These are phyloP conservation scores for Platyura marginata DNA, from an alignment of 1,140 invertebrate genomes.

Conservation along the genomic window DNA sequence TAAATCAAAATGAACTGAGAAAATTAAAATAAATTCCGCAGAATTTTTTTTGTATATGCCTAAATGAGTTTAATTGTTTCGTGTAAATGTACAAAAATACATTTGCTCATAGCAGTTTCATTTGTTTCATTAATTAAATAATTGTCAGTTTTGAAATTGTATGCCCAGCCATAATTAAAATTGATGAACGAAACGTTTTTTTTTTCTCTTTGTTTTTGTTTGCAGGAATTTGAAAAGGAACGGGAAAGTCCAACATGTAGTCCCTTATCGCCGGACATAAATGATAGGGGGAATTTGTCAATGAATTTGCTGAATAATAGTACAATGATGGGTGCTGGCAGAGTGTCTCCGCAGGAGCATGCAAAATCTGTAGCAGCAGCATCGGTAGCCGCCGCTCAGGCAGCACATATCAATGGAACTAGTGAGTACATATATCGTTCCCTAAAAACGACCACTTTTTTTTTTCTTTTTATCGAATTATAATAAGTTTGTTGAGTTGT, in stretches of 20 bases:
- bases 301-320: too few species aligned
- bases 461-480: not conserved
- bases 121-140: not conserved
- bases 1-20: not conserved
- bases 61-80: not conserved
- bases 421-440: constrained; percentile 37
- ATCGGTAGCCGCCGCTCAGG: constrained; percentile 15
- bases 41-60: not conserved
- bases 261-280: not conserved
- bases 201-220: not conserved
- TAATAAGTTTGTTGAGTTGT: too few species aligned
- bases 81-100: not conserved
- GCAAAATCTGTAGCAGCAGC: constrained; percentile 20
- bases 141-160: not conserved
- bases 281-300: not conserved
- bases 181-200: not conserved
- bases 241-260: not conserved
- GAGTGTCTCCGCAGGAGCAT: not conserved
- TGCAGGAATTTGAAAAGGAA: not conserved
- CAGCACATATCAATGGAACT: constrained; percentile 44
- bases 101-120: not conserved
- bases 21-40: not conserved
- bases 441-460: not conserved
- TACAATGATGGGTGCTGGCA: not conserved
- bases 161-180: not conserved